These are phyloP conservation scores for Hipposideros larvatus DNA, from an alignment of 2,797 vertebrate genomes.

Conservation along the genomic window DNA sequence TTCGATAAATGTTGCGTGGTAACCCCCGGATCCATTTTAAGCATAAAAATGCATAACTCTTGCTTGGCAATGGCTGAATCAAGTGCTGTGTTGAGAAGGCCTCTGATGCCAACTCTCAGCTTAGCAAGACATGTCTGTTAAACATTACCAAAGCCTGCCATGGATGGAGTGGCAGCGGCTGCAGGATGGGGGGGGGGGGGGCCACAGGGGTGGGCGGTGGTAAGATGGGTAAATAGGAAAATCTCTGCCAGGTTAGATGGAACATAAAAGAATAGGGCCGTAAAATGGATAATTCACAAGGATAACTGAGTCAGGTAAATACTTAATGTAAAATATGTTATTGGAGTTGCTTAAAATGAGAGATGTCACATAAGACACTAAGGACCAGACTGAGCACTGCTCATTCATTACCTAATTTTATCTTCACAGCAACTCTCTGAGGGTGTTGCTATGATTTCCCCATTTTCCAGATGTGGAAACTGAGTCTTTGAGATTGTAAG, in stretches of 20 bases:
- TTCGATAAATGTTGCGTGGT: background rate
- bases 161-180: too few species aligned
- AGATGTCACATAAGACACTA: background rate
- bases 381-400: background rate
- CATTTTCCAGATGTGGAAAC: slow-evolving; percentile 21
- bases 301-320: background rate
- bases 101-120: background rate
- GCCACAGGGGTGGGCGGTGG: too few species aligned
- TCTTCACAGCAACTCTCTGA: background rate
- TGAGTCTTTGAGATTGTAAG: slow-evolving; percentile 19
- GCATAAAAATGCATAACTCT: background rate
- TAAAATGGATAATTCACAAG: background rate
- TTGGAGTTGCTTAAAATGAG: background rate
- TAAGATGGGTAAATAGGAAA: background rate
- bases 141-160: background rate
- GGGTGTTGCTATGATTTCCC: background rate
- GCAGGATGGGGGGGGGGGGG: rapidly evolving
- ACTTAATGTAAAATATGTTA: background rate
- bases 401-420: background rate
- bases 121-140: background rate
- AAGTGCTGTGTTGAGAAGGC: background rate
- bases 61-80: background rate
- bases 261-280: background rate
- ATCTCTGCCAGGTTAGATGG: background rate
- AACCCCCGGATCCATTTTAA: background rate